Conservation (phyloP, 2,113 vertebrate species). For the Desmodus rotundus region DNA sequence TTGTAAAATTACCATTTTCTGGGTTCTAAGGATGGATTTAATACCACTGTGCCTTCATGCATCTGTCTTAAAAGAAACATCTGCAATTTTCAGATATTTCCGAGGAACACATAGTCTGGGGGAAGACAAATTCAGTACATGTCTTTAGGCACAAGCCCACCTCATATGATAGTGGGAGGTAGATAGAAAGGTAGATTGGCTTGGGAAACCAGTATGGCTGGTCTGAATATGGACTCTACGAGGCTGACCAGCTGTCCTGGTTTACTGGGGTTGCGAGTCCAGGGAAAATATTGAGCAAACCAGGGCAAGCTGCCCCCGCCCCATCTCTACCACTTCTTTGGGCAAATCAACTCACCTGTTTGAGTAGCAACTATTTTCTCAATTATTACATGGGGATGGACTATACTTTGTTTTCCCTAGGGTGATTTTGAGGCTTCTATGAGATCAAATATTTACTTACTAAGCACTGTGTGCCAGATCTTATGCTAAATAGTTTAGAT, state of each 20-base stretch:
- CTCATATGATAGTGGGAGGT: neutral
- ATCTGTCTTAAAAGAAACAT: neutral
- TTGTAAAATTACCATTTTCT: neutral
- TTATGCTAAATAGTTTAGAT: neutral
- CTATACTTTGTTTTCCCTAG: neutral
- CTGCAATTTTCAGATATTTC: neutral
- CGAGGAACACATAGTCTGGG: neutral
- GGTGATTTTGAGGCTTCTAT: neutral
- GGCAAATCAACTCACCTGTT: neutral
- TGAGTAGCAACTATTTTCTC: neutral
- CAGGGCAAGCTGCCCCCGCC: neutral
- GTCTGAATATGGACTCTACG: neutral
- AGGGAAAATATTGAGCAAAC: neutral
- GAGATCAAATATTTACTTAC: neutral
- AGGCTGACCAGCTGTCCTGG: rapidly evolving
- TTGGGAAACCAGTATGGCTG: neutral
- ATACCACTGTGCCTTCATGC: neutral
- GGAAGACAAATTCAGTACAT: neutral
- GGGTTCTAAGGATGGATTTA: neutral
- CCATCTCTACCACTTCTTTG: neutral
- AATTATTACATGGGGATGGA: neutral
- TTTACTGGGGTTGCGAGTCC: neutral
- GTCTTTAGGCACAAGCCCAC: neutral
- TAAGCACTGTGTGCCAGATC: neutral
- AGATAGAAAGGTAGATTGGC: neutral